Percentiles rank a stretch among this genome's conserved stretches.
phyloP scores from a whole-genome alignment of 2,113 vertebrate genomes.

The Nesogale talazaci region DNA sequence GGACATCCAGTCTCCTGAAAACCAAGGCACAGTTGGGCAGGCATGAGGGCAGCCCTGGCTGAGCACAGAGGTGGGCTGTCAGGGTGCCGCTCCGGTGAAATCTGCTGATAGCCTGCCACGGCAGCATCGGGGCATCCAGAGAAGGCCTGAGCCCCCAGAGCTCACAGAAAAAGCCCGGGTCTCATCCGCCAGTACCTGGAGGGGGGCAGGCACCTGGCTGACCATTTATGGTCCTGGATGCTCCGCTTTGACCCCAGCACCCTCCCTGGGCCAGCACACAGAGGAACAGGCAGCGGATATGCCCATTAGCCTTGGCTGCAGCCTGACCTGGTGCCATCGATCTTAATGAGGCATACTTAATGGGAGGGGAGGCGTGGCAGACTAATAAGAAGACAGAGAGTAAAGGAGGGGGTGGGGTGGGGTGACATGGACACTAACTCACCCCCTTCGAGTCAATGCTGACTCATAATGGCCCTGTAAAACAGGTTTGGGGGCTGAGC shows the following conservation, averaged over 20 bases:
- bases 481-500: too few relatives aligned
- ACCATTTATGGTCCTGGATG: background rate
- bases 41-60: background rate
- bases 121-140: background rate
- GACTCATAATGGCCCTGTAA: too few relatives aligned
- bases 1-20: background rate
- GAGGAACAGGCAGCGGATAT: background rate
- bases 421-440: too few relatives aligned
- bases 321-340: background rate
- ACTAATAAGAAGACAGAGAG: background rate
- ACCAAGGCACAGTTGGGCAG: background rate
- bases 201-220: background rate
- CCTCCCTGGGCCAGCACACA: background rate
- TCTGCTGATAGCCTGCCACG: background rate
- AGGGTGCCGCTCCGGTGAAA: background rate
- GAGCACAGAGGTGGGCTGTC: background rate
- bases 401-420: background rate
- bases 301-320: background rate
- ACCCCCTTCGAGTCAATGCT: too few relatives aligned
- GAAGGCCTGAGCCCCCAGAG: background rate
- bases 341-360: background rate
- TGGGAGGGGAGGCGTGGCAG: background rate
- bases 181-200: background rate
- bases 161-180: background rate
- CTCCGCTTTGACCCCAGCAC: background rate